A percentile compares a stretch with the other conserved stretches of the same genome.
phyloP scores from a whole-genome alignment of 1,140 invertebrate species.

The Ditylenchus dipsaci region DNA sequence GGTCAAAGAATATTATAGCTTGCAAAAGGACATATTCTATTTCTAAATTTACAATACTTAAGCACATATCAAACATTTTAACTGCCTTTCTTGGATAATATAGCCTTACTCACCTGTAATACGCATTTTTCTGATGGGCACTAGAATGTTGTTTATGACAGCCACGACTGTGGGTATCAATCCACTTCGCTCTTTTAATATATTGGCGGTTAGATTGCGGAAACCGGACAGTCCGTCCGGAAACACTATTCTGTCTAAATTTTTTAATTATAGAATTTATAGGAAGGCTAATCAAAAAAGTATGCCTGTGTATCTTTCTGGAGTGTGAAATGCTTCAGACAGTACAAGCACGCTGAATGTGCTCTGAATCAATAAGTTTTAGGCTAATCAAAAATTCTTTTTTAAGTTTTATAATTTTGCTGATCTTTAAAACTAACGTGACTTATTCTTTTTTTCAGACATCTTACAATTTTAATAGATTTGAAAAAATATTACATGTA shows the following conservation, averaged over 20 bases:
- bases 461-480: too few species aligned
- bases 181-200: slow-evolving; percentile 48
- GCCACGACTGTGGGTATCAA: slow-evolving; percentile 57
- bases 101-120: background rate
- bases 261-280: background rate
- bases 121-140: slow-evolving; percentile 42
- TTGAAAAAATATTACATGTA: too few species aligned
- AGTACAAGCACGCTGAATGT: slow-evolving; percentile 53
- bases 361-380: slow-evolving; percentile 31
- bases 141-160: slow-evolving; percentile 56
- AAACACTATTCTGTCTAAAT: slow-evolving; percentile 44
- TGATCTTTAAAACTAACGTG: too few species aligned
- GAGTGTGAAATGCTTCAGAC: slow-evolving; percentile 57
- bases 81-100: background rate
- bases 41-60: slow-evolving; percentile 6
- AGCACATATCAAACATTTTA: background rate
- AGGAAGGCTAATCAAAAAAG: background rate
- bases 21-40: slow-evolving; percentile 54
- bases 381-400: too few species aligned
- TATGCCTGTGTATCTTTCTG: slow-evolving; percentile 48
- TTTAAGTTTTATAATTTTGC: too few species aligned
- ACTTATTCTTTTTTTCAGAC: too few species aligned
- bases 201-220: slow-evolving; percentile 51
- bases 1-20: slow-evolving; percentile 58
- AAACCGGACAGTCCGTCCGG: slow-evolving; percentile 46